Evolutionary conservation across 2,113 vertebrate species (phyloP).

Genomic region (Hemiscyllium ocellatum): DNA sequence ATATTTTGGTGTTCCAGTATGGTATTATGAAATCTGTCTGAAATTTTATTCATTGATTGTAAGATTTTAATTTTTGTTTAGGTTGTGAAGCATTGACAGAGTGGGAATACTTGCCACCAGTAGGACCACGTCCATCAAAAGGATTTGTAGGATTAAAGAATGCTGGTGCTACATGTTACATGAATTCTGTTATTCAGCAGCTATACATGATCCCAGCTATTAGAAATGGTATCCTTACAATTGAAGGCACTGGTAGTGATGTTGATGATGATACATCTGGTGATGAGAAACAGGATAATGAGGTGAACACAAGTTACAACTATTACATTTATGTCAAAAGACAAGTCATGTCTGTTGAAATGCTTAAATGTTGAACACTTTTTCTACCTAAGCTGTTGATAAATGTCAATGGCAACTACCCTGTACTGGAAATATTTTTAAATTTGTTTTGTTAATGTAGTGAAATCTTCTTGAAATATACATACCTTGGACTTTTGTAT

Average conservation of each 20-base stretch:
- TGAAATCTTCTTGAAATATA: not conserved
- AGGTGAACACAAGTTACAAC: slow-evolving; percentile 60
- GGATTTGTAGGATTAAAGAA: slow-evolving; percentile 98
- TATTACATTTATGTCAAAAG: not conserved
- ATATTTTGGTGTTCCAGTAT: not conserved
- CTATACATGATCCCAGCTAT: slow-evolving; percentile 98
- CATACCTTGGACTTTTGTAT: not conserved
- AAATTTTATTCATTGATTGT: not conserved
- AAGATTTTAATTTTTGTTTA: slow-evolving; percentile 45
- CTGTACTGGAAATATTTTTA: not conserved
- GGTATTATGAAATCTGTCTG: not conserved
- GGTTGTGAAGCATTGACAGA: slow-evolving; percentile 94
- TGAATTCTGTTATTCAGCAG: slow-evolving; percentile 99
- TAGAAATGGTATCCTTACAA: slow-evolving; percentile 91
- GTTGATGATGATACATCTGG: slow-evolving; percentile 98
- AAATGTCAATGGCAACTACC: not conserved
- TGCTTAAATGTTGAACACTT: not conserved
- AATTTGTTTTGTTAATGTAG: not conserved
- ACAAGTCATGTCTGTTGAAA: not conserved
- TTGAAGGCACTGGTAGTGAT: slow-evolving; percentile 93
- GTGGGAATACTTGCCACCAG: slow-evolving; percentile 95
- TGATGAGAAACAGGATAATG: slow-evolving; percentile 96
- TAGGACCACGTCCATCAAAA: slow-evolving; percentile 91
- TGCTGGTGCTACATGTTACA: slow-evolving; percentile 95
- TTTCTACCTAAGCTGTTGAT: not conserved